Evolutionary conservation across 2,797 vertebrate species (phyloP).

Genomic region (Zenarchopterus dispar): DNA sequence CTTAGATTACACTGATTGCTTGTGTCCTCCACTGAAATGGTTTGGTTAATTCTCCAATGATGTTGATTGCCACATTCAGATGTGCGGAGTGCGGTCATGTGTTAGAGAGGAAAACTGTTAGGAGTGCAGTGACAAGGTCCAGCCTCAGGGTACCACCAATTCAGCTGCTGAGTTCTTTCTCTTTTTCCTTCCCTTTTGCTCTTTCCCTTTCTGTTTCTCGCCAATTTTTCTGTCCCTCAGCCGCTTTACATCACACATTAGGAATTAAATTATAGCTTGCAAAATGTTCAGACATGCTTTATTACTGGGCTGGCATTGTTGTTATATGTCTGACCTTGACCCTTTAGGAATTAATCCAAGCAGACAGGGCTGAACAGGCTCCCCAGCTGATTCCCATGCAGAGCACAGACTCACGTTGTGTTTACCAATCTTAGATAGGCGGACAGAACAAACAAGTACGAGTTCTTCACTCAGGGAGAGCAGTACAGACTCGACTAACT

Average conservation of each 20-base stretch:
- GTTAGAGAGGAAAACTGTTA: conserved; percentile 47
- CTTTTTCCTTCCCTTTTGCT: conserved; percentile 43
- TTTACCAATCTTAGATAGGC: conserved; percentile 74
- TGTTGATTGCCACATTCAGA: conserved; percentile 72
- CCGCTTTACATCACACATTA: conserved; percentile 52
- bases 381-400: conserved; percentile 69
- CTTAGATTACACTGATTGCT: conserved; percentile 74
- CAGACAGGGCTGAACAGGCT: conserved; percentile 61
- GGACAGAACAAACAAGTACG: conserved; percentile 69
- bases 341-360: conserved; percentile 75
- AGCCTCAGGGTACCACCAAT: conserved; percentile 49
- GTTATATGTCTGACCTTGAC: conserved; percentile 83
- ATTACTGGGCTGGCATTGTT: conserved; percentile 72
- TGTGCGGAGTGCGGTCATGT: no score
- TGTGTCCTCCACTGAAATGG: conserved; percentile 79
- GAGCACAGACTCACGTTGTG: conserved; percentile 68
- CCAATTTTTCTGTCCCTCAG: conserved; percentile 40
- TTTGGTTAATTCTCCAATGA: conserved; percentile 76
- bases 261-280: conserved; percentile 77
- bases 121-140: conserved; percentile 27
- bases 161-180: conserved; percentile 47
- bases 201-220: conserved; percentile 15
- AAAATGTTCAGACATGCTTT: conserved; percentile 77
- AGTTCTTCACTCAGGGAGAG: conserved; percentile 49
- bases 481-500: conserved; percentile 44